phyloP scores from a whole-genome alignment of 2,888 invertebrate species.

The Carterocephalus palaemon region DNA sequence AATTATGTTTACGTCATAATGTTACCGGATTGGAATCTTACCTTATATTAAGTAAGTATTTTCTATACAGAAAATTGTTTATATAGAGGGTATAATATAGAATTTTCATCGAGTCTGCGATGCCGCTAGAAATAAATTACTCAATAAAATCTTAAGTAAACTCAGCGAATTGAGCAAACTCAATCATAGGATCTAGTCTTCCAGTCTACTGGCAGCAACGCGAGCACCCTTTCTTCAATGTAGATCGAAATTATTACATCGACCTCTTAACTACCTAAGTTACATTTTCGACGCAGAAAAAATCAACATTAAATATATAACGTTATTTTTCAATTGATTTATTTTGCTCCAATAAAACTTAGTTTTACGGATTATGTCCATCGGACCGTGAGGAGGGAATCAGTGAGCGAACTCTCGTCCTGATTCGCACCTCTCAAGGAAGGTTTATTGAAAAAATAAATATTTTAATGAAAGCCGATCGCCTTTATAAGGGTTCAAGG shows the following conservation, averaged over 20 bases:
- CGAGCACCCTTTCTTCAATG: constrained; percentile 25
- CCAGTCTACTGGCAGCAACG: constrained; percentile 37
- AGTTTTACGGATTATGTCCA: constrained; percentile 46
- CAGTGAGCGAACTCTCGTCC: constrained; percentile 38
- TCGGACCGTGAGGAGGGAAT: constrained; percentile 46
- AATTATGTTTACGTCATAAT: no score
- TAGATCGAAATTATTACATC: constrained; percentile 27
- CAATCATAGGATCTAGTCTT: constrained; percentile 50
- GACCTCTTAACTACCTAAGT: constrained; percentile 27
- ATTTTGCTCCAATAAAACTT: constrained; percentile 41
- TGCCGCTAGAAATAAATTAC: constrained; percentile 54
- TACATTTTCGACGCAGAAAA: constrained; percentile 26
- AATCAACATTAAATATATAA: constrained; percentile 30
- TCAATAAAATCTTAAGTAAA: constrained; percentile 63
- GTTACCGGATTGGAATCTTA: no score
- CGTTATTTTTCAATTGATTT: constrained; percentile 36
- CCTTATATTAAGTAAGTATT: background rate
- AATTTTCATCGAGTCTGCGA: constrained; percentile 37
- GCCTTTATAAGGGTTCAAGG: constrained; percentile 51
- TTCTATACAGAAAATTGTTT: constrained; percentile 19
- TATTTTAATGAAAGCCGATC: constrained; percentile 62
- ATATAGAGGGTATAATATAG: constrained; percentile 31
- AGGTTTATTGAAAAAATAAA: constrained; percentile 56
- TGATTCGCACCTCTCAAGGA: constrained; percentile 38
- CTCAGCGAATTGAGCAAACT: constrained; percentile 61